Conservation (phyloP, 2,113 vertebrate genomes). For the Neolamprologus sp. region DNA sequence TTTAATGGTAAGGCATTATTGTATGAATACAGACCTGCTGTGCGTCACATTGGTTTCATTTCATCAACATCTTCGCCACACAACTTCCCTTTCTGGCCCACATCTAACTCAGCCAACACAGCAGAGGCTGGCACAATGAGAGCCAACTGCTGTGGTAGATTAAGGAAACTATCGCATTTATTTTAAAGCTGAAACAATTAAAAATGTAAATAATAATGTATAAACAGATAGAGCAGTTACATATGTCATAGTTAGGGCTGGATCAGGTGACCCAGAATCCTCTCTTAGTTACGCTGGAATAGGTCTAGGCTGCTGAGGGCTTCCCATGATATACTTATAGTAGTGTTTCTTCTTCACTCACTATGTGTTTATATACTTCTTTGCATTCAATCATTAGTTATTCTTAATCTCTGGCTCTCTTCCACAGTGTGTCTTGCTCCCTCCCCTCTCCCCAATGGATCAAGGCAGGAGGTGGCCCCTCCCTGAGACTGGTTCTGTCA, state of each 20-base stretch:
- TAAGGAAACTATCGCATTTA: background rate
- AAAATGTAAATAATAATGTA: background rate
- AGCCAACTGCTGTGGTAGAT: background rate
- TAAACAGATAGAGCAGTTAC: background rate
- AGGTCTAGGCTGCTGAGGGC: background rate
- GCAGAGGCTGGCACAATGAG: background rate
- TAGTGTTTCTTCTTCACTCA: background rate
- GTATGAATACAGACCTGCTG: background rate
- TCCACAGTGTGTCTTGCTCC: background rate
- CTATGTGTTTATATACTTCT: background rate
- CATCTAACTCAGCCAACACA: background rate
- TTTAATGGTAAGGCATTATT: background rate
- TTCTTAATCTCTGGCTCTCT: background rate
- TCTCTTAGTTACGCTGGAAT: background rate
- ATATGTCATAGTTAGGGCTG: background rate
- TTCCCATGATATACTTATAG: background rate
- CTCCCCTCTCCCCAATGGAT: background rate
- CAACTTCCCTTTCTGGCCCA: background rate
- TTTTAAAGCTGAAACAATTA: background rate
- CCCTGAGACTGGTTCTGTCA: background rate
- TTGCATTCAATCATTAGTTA: background rate
- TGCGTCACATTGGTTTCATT: background rate
- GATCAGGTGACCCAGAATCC: background rate
- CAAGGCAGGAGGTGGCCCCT: rapidly evolving
- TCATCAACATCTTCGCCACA: background rate